phyloP scores from a whole-genome alignment of 2,797 vertebrate species.

The Schizothorax lantsangensis region DNA sequence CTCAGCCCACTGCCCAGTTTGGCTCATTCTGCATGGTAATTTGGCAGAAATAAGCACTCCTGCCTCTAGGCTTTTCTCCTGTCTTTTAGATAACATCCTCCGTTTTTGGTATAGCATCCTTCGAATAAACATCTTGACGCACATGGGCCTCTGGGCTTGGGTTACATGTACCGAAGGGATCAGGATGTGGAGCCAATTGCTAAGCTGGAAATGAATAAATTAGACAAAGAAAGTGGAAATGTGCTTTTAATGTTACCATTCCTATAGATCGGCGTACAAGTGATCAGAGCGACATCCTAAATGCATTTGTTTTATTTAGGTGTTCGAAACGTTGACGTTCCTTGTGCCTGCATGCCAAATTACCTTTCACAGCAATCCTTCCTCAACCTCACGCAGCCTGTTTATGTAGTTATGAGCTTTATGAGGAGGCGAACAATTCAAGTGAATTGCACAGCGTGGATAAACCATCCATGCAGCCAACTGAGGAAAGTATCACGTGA shows the following conservation, averaged over 20 bases:
- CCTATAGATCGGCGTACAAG: background rate
- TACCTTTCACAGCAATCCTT: background rate
- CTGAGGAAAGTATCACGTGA: background rate
- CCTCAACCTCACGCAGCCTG: background rate
- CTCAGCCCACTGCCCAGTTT: constrained; percentile 39
- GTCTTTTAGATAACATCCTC: constrained; percentile 50
- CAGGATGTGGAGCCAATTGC: constrained; percentile 22
- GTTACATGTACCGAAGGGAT: constrained; percentile 35
- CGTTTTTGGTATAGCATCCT: constrained; percentile 20
- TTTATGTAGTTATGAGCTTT: background rate
- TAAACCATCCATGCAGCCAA: background rate
- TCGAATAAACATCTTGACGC: constrained; percentile 37
- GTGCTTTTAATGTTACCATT: constrained; percentile 24
- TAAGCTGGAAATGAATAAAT: constrained; percentile 45
- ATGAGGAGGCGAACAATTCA: background rate
- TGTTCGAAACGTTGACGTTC: background rate
- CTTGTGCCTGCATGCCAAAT: background rate
- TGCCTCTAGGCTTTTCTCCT: constrained; percentile 50
- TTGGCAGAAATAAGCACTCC: constrained; percentile 54
- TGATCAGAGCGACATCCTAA: background rate
- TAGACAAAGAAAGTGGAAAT: background rate
- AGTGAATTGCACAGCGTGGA: background rate
- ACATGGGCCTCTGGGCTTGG: constrained; percentile 29
- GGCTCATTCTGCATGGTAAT: constrained; percentile 55
- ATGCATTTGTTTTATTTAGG: background rate